These are phyloP conservation scores for Microcebus ravelobensis DNA, from an alignment of 2,113 vertebrate species.

Conservation along the genomic window DNA sequence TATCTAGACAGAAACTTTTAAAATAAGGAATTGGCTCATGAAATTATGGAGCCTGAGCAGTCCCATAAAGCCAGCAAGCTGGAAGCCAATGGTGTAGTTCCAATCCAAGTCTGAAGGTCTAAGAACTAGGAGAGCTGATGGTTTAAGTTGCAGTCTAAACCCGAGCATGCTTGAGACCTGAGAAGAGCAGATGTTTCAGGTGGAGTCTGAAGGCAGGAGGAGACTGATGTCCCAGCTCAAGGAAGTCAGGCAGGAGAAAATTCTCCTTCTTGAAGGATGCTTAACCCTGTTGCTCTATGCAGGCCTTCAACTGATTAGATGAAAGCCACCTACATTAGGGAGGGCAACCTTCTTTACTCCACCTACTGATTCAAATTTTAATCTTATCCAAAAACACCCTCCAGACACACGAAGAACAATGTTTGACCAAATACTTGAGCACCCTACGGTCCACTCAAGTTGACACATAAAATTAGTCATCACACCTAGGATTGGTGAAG, in stretches of 20 bases:
- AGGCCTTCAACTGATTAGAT: not conserved
- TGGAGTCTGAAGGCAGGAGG: not conserved
- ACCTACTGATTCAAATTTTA: not conserved
- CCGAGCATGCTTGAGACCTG: not conserved
- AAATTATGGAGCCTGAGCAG: not conserved
- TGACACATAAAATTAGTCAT: not conserved
- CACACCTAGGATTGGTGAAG: not conserved
- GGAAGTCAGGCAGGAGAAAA: not conserved
- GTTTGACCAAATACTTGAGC: not conserved
- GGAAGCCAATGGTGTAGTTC: not conserved
- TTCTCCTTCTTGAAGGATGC: not conserved
- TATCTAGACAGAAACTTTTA: too few relatives aligned
- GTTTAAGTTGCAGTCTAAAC: not conserved
- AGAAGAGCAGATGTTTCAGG: not conserved
- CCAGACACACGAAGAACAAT: not conserved
- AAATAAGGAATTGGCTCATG: not conserved
- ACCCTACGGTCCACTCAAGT: not conserved
- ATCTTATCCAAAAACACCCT: not conserved
- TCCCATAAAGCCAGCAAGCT: not conserved
- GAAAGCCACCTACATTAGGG: not conserved
- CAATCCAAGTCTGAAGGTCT: not conserved
- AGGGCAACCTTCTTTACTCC: not conserved
- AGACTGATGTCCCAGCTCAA: not conserved
- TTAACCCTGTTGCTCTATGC: not conserved
- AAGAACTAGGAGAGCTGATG: not conserved